Percentiles rank a stretch among this genome's conserved stretches.
phyloP scores from a whole-genome alignment of 2,888 invertebrate genomes.

The Campopleginae sp. region DNA sequence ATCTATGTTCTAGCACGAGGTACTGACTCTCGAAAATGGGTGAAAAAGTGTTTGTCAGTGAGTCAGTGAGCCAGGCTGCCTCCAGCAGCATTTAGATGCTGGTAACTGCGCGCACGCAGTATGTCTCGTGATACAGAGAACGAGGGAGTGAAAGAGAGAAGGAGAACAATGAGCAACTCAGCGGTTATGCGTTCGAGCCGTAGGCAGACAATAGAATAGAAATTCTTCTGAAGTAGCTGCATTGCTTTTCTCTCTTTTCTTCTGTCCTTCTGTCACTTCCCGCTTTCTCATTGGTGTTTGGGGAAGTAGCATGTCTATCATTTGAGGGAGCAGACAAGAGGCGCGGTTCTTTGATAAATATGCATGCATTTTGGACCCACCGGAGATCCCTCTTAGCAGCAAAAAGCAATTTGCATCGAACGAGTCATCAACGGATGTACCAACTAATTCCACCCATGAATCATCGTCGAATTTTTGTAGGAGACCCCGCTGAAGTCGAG shows the following conservation, averaged over 20 bases:
- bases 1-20: conserved; percentile 45
- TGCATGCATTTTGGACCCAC: conserved; percentile 60
- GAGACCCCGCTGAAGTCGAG: conserved; percentile 9
- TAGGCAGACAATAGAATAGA: conserved; percentile 79
- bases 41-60: conserved; percentile 68
- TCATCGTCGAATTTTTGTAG: conserved; percentile 29
- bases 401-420: conserved; percentile 21
- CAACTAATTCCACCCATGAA: conserved; percentile 37
- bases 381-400: neutral
- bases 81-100: conserved; percentile 23
- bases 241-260: neutral
- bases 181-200: conserved; percentile 72
- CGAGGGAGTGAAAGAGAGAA: conserved; percentile 36
- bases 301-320: conserved; percentile 29
- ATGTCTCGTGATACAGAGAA: conserved; percentile 18
- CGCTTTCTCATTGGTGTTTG: conserved; percentile 42
- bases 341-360: conserved; percentile 60
- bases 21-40: conserved; percentile 64
- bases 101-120: conserved; percentile 9
- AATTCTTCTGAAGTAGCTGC: conserved; percentile 66
- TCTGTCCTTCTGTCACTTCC: conserved; percentile 49
- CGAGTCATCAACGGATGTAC: conserved; percentile 57
- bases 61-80: conserved; percentile 65
- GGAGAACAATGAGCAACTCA: conserved; percentile 46
- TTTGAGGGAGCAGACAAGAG: conserved; percentile 12